These are phyloP conservation scores for Beris morrisii DNA, from an alignment of 2,888 invertebrate species.

Conservation along the genomic window DNA sequence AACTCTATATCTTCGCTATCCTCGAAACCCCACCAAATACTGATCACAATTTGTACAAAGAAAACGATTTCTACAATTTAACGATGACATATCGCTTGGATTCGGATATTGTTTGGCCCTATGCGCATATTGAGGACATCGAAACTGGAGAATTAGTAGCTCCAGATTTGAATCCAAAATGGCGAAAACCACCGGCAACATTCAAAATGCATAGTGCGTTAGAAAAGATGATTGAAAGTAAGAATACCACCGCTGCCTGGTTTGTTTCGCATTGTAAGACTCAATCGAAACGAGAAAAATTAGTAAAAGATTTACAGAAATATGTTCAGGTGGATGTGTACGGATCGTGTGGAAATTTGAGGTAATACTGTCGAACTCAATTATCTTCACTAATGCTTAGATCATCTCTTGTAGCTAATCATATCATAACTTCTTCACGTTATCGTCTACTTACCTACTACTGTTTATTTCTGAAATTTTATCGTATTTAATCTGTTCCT, in stretches of 20 bases:
- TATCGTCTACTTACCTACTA: too few relatives aligned
- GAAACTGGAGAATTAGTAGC: slow-evolving; percentile 46
- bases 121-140: slow-evolving; percentile 50
- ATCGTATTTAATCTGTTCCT: too few relatives aligned
- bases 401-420: background rate
- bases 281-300: slow-evolving; percentile 54
- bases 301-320: slow-evolving; percentile 58
- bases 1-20: slow-evolving; percentile 59
- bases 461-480: too few relatives aligned
- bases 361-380: slow-evolving; percentile 41
- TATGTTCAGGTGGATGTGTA: slow-evolving; percentile 65
- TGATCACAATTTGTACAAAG: slow-evolving; percentile 48
- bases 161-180: slow-evolving; percentile 45
- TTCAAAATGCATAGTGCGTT: slow-evolving; percentile 10
- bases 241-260: slow-evolving; percentile 61
- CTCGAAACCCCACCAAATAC: slow-evolving; percentile 57
- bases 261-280: slow-evolving; percentile 61
- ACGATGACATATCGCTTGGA: slow-evolving; percentile 62
- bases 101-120: slow-evolving; percentile 59
- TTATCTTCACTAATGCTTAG: background rate
- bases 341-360: slow-evolving; percentile 61
- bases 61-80: slow-evolving; percentile 59
- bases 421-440: too few relatives aligned
- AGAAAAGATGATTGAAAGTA: slow-evolving; percentile 44
- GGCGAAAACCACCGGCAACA: slow-evolving; percentile 50